Base-by-base conservation (phyloP, 2,797 vertebrate genomes). In the Liparis tanakae region DNA sequence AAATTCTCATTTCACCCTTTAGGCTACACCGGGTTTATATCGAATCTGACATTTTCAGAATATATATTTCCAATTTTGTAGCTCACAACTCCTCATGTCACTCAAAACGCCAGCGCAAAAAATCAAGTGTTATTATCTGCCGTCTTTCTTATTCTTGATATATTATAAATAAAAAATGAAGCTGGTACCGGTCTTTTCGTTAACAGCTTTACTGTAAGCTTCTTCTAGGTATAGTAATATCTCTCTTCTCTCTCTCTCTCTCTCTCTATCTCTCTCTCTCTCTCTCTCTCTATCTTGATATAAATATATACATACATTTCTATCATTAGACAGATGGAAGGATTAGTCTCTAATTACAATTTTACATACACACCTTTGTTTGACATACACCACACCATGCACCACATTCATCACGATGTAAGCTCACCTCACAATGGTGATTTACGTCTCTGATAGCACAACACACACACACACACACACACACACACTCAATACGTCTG, bases 391-490 rank as follows among this genome's bases (percentile, higher is more conserved):
- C 77, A 51, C 68, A 59, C 71, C 46, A 73, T 62, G 75, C 79
- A 68, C 71, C 81, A 72, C 73, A 89, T 72, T 78, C 78, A 78
- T 87, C 62, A 82, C 72, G 86, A 90, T 74, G 46, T 78, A 85
- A 91, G 87, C 83, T 90, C 79, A 83, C 82, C 71, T 90, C 85
- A 69, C 72, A 22, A 81, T 30, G 86, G 73, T 90, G 85, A 85
- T 90, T 91, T 90, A 87, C 85, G 70, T 83, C 82, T 85, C 75
- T 68, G 78, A 84, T 91, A 91, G 91, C 74, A 68, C 60, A 48
- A 76, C 22, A 54, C 77, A 78, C 79, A 75, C 77, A 66, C 76
- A 65, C 60, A 66, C 67, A 51, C 58, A 37, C 61, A 59, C 79
- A 60, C 72, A 63, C 73, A 53, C 71, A 84, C 69, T 83, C 92